phyloP scores from a whole-genome alignment of 2,888 invertebrate genomes.

The Drosophila mettleri region DNA sequence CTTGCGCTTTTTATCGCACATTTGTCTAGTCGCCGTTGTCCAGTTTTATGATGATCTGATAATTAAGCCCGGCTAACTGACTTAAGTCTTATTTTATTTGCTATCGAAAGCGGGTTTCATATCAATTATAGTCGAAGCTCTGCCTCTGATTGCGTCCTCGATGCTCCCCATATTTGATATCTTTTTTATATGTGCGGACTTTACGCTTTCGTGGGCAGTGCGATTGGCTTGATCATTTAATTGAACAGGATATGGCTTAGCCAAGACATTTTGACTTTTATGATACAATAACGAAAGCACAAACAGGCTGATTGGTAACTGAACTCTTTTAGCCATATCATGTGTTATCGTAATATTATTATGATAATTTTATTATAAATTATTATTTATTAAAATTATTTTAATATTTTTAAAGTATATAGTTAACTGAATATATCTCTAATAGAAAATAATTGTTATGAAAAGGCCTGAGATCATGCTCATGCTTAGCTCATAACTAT shows the following conservation, averaged over 20 bases:
- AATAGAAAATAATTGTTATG: too few species aligned
- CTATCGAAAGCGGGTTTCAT: background rate
- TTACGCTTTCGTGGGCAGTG: background rate
- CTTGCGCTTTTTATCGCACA: slow-evolving; percentile 19
- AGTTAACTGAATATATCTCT: too few species aligned
- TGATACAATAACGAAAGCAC: background rate
- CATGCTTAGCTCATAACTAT: too few species aligned
- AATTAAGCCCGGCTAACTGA: slow-evolving; percentile 25
- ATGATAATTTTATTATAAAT: too few species aligned
- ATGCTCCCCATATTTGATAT: background rate
- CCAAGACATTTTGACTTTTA: background rate
- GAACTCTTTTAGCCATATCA: too few species aligned
- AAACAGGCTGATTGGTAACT: too few species aligned
- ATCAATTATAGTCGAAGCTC: slow-evolving; percentile 5
- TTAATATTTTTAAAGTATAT: too few species aligned
- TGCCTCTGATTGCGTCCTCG: background rate
- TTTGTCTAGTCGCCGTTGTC: slow-evolving; percentile 28
- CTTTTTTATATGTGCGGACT: background rate
- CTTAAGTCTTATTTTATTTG: background rate
- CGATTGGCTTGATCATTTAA: slow-evolving; percentile 1
- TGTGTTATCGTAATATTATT: too few species aligned
- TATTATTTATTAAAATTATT: too few species aligned
- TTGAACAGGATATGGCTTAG: background rate
- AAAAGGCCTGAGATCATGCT: too few species aligned
- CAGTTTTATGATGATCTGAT: slow-evolving; percentile 34